These are phyloP conservation scores for Rotaria macrura DNA, from an alignment of 2,888 invertebrate genomes.

Conservation along the genomic window DNA sequence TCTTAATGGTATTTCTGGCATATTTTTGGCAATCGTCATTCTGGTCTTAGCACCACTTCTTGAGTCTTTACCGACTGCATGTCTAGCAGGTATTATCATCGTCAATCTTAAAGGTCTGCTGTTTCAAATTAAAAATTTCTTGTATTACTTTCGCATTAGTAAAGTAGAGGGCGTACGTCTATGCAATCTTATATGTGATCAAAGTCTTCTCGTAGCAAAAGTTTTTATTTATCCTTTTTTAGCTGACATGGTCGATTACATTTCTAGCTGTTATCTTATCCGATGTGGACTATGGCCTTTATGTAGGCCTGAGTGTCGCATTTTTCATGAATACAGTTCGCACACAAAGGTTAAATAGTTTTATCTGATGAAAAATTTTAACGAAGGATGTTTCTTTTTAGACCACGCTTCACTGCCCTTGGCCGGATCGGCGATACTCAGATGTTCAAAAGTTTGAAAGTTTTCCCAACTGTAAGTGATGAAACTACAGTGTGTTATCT, in stretches of 20 bases:
- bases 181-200: too few species aligned
- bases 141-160: constrained; percentile 64
- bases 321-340: not conserved
- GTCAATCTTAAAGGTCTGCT: constrained; percentile 46
- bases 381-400: not conserved
- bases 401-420: not conserved
- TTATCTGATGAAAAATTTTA: not conserved
- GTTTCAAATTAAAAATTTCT: constrained; percentile 61
- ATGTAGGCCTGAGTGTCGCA: constrained; percentile 38
- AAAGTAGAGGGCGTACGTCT: constrained; percentile 59
- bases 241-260: constrained; percentile 46
- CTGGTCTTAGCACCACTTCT: constrained; percentile 38
- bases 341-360: not conserved
- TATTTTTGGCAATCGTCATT: not conserved
- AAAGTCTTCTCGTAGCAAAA: too few species aligned
- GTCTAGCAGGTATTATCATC: constrained; percentile 49
- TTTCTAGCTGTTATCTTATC: constrained; percentile 41
- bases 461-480: not conserved
- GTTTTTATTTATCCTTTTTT: not conserved
- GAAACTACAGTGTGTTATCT: not conserved
- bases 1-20: constrained; percentile 37
- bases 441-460: not conserved
- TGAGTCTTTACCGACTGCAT: constrained; percentile 41
- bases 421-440: not conserved
- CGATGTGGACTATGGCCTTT: constrained; percentile 44